Percentiles rank a stretch among this genome's conserved stretches.
Conservation (phyloP, 64 coral and sea anemone genomes). For the Trachythela sp. region DNA sequence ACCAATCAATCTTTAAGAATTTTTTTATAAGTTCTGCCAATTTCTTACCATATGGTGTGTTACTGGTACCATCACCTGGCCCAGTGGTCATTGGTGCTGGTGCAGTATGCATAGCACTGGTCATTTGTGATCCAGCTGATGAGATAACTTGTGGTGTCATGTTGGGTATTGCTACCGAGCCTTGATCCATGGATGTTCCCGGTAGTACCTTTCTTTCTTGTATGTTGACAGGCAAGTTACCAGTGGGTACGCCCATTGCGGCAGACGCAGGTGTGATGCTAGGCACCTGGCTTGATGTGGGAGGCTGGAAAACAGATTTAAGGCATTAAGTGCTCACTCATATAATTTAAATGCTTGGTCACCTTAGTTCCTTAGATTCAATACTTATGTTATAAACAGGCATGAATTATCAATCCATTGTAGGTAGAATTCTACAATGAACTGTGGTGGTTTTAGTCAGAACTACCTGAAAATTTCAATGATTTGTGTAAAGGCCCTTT, state of each 20-base stretch:
- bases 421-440: too few relatives aligned
- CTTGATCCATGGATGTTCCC: neutral
- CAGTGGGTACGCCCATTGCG: neutral
- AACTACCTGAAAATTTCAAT: too few relatives aligned
- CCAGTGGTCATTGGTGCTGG: neutral
- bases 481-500: too few relatives aligned
- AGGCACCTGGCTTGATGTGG: neutral
- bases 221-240: neutral
- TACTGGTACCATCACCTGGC: neutral
- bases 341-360: too few relatives aligned
- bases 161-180: neutral
- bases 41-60: neutral
- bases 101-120: neutral
- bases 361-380: too few relatives aligned
- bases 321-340: too few relatives aligned
- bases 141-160: neutral
- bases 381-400: too few relatives aligned
- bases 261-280: neutral
- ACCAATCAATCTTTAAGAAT: too few relatives aligned
- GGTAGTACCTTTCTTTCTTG: neutral
- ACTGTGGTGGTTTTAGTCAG: too few relatives aligned
- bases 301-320: neutral
- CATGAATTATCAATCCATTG: too few relatives aligned
- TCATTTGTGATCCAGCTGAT: neutral
- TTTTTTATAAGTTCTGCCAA: too few relatives aligned